Conservation (phyloP, 2,888 invertebrate species). For the Dysmachus trigonus region DNA sequence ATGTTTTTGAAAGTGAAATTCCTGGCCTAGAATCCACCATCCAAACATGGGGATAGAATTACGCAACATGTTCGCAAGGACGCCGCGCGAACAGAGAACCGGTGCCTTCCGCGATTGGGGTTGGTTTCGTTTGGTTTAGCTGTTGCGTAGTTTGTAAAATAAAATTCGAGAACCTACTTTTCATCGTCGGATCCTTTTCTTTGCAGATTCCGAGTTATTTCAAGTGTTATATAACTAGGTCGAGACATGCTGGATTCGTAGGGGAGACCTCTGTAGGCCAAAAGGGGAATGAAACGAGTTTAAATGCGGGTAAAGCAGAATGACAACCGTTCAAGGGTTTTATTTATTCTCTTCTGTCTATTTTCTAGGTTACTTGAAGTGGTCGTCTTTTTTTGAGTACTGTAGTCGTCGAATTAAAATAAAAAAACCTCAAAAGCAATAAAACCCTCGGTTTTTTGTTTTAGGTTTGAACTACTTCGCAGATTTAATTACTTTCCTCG, state of each 20-base stretch:
- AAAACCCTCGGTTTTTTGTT: background rate
- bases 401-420: background rate
- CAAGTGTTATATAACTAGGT: constrained; percentile 6
- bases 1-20: background rate
- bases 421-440: background rate
- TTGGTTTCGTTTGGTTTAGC: background rate
- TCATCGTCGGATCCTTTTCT: background rate
- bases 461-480: background rate
- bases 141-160: background rate
- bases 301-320: background rate
- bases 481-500: background rate
- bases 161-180: background rate
- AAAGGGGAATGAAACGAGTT: background rate
- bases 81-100: background rate
- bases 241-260: background rate
- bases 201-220: background rate
- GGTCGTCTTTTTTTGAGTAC: background rate
- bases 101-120: background rate
- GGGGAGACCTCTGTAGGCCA: background rate
- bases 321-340: background rate
- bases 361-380: background rate
- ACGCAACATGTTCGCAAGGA: background rate
- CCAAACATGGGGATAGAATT: background rate
- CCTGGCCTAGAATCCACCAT: background rate
- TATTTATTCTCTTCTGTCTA: background rate